These are phyloP conservation scores for Chaunax sp. DNA, from an alignment of 2,797 vertebrate species.

Conservation along the genomic window DNA sequence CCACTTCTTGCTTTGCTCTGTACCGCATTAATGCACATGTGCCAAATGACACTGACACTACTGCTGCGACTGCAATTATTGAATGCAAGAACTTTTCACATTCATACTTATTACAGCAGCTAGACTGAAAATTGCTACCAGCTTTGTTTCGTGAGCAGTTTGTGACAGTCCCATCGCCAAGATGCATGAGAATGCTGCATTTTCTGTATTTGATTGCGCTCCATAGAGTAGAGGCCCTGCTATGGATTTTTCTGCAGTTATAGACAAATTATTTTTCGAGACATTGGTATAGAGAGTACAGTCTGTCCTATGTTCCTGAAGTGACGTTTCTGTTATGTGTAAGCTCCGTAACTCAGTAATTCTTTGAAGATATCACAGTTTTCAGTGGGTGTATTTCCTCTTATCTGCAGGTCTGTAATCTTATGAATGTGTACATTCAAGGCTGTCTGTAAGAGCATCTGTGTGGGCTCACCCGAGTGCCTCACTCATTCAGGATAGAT, in stretches of 20 bases:
- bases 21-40: constrained; percentile 63
- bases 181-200: constrained; percentile 28
- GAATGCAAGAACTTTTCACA: constrained; percentile 43
- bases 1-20: constrained; percentile 59
- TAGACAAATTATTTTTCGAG: constrained; percentile 25
- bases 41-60: constrained; percentile 79
- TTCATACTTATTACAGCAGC: constrained; percentile 32
- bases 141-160: constrained; percentile 51
- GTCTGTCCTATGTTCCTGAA: constrained; percentile 32
- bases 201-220: constrained; percentile 55
- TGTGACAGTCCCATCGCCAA: constrained; percentile 18
- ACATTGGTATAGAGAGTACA: constrained; percentile 3
- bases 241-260: constrained; percentile 11
- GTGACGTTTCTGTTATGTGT: constrained; percentile 31
- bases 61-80: constrained; percentile 56
- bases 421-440: constrained; percentile 80
- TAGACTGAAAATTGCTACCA: constrained; percentile 33
- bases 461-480: constrained; percentile 76
- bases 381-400: constrained; percentile 46
- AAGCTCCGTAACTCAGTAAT: constrained; percentile 35
- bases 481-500: constrained; percentile 62
- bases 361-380: constrained; percentile 35
- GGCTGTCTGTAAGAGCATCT: constrained; percentile 61
- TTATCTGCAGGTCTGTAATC: constrained; percentile 63
- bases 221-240: constrained; percentile 2